Evolutionary conservation across 2,888 invertebrate species (phyloP), one percentile per base, ranked within the genome.

Genomic region (Lycia hirtaria): DNA sequence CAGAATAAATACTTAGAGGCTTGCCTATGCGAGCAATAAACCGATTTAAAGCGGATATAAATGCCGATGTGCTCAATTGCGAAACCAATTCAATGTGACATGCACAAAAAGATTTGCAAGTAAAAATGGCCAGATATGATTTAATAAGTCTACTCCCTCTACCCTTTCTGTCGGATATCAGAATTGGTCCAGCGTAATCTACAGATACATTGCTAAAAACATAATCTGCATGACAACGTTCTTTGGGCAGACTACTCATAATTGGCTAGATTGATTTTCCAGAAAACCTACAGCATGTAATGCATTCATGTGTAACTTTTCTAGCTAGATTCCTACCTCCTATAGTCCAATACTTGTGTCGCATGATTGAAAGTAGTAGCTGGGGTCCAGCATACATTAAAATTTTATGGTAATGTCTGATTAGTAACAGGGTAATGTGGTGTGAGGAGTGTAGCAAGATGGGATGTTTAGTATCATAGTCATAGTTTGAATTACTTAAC

Each of bases 141-240:
- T 60, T 62, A 2, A 52, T 19, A 22, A 64, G 45, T 22, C 20
- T 30, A 37, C 50, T 24, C n/a, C 62, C 61, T 30, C 60, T 37
- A 37, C 56, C 58, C 9, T 55, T 56, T 30, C 59, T 32, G 41
- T 54, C 49, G 22, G 52, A 32, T 30, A 62, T 59, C 55, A 61
- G 28, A 3, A 62, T 48, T 26, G 64, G 62, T 19, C 64, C 66
- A 20, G 60, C 60, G 20, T 61, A 66, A 22, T 66, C 62, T 14
- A 30, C 30, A 3, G 9, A 30, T 30, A 30, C 30, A 30, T 30
- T 30, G n/a, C 4, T 10, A n/a, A 30, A 9, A 3, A n/a, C 30
- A 30, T 6, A 30, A 3, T 30, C 30, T 6, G 30, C 7, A 30
- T 30, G 30, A 30, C 3, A 58, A 40, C 49, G 26, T n/a, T 56